Base-by-base conservation (phyloP, 2,888 invertebrate species). In the Tribolium freemani region DNA sequence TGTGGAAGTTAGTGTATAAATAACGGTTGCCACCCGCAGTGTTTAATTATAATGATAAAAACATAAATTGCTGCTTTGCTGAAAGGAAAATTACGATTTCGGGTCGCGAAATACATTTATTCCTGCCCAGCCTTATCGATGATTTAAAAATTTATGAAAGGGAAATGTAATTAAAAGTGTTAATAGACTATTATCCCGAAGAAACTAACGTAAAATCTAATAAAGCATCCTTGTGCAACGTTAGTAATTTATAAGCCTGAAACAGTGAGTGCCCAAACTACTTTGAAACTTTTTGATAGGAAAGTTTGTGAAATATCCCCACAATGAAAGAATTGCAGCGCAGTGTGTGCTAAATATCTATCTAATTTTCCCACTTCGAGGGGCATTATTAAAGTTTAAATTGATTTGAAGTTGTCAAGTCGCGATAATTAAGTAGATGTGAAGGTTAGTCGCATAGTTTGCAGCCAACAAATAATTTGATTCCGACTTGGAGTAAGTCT, bases 1-100 rank as follows among this genome's bases (percentile, higher is more conserved):
- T 66, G 21, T 66, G 54, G 56, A 54, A 54, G 30, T 66, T 56
- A 26, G 44, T 56, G 20, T 45, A 53, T 63, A 64, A 64, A 64
- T 66, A 66, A 66, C 54, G 31, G 10, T 30, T 38, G 68, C 57
- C 68, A 68, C 71, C 71, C 66, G 61, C 66, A 44, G 71, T 66
- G 71, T 66, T 64, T 71, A 71, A 71, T 71, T 71, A 71, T 66
- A 51, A 66, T 71, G 66, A 71, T 71, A 63, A 63, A 56, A 64
- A 70, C 63, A 70, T 60, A 63, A 70, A 63, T 71, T 71, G 58
- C 44, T 66, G 58, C 56, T 66, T 71, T 66, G 66, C 66, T 61
- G 44, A 66, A 58, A 48, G 45, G 66, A 46, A 71, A 71, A 66
- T 66, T 66, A 71, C 10, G 58, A 64, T 70, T 58, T 50, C 50